Base-by-base conservation (phyloP, 2,888 invertebrate species). In the Eilema caniola region DNA sequence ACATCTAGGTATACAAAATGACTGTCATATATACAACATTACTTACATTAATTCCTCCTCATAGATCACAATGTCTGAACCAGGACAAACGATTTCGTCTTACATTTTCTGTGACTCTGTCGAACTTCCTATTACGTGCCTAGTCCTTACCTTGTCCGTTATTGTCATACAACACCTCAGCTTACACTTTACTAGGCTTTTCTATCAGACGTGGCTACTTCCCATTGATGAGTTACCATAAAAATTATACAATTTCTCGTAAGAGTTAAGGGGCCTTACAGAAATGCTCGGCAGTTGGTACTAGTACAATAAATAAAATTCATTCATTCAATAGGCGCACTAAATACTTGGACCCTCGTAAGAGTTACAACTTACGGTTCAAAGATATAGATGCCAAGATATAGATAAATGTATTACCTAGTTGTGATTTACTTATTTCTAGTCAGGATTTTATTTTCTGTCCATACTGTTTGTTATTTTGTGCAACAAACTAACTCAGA, bases 401-500 rank as follows among this genome's bases (percentile, higher is more conserved):
- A n/a, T n/a, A n/a, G n/a, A n/a, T n/a, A n/a, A n/a, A n/a, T n/a
- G n/a, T 5, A 16, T 14, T 16, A 41, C 16, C 4, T 16, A 41
- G 16, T 16, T 41, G 57, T 57, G 57, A 12, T 57, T 24, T 56
- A 23, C 2, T 57, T 57, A 12, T 57, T 24, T 23, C 24, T 12
- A 59, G 12, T 24, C 25, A 59, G 10, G 0, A 24, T n/a, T 56
- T 1, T 47, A 20, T 41, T 20, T 28, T n/a, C n/a, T 7, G 28
- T 31, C n/a, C 8, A 28, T 41, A 24, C 8, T 23, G 12, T 47
- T 28, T 28, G n/a, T 28, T 57, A 24, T 23, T 23, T 64, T 53
- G 31, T n/a, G n/a, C 53, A 64, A 64, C 28, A 53, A 64, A 65
- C 56, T 56, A 31, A 65, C 53, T 24, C 24, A 57, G 59, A 23